Conservation (phyloP, 2,113 vertebrate genomes). For the Brachypteracias leptosomus region DNA sequence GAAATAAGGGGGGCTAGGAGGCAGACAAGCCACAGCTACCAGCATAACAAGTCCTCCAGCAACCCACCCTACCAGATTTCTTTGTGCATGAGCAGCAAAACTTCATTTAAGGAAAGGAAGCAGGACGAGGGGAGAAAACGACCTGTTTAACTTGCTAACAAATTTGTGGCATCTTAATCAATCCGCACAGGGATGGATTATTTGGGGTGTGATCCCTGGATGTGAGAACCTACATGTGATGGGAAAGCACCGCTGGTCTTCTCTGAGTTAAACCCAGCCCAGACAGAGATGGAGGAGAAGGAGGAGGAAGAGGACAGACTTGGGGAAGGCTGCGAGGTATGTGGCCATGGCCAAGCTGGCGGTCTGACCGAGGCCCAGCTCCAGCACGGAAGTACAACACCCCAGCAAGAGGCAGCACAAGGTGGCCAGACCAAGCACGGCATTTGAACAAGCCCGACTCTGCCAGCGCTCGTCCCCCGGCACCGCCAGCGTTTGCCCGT, state of each 20-base stretch:
- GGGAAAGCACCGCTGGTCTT: neutral
- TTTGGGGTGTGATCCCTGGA: neutral
- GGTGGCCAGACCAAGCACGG: constrained; percentile 23
- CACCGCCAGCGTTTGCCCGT: neutral
- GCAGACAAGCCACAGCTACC: neutral
- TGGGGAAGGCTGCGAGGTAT: neutral
- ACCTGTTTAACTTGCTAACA: neutral
- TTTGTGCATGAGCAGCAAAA: constrained; percentile 2
- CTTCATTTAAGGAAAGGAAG: neutral
- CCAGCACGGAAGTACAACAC: constrained; percentile 21
- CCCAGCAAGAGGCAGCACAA: neutral
- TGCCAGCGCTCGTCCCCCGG: neutral
- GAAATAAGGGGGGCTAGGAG: neutral
- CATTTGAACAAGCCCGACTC: neutral
- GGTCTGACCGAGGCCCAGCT: neutral
- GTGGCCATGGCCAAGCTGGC: neutral
- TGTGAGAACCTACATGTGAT: neutral
- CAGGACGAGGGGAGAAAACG: neutral
- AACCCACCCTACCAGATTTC: neutral
- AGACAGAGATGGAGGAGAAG: neutral
- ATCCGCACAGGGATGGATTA: neutral
- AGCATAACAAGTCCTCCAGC: neutral
- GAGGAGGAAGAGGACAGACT: neutral
- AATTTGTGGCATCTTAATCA: neutral
- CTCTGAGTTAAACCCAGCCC: neutral